phyloP scores from a whole-genome alignment of 2,888 invertebrate species.

The Thecocarcelia acutangulata region DNA sequence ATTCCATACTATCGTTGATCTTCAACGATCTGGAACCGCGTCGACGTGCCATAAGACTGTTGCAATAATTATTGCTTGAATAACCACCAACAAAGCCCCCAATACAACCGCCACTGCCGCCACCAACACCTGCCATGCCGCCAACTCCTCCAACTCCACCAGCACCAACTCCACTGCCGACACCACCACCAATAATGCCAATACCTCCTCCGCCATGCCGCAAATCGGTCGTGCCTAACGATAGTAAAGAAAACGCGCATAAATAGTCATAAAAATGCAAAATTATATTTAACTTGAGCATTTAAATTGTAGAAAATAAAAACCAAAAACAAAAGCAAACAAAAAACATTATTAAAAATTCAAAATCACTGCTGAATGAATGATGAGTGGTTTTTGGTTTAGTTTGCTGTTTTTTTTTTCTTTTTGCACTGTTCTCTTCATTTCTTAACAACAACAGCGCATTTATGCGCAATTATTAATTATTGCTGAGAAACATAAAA shows the following conservation, averaged over 20 bases:
- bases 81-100: constrained; percentile 73
- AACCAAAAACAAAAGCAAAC: background rate
- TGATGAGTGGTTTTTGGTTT: constrained; percentile 50
- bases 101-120: constrained; percentile 60
- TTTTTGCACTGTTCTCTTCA: background rate
- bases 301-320: constrained; percentile 1
- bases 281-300: constrained; percentile 15
- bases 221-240: constrained; percentile 83
- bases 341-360: constrained; percentile 21
- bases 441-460: constrained; percentile 20
- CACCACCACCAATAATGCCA: constrained; percentile 49
- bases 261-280: constrained; percentile 29
- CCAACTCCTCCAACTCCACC: constrained; percentile 47
- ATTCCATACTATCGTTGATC: constrained; percentile 78
- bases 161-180: background rate
- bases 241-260: constrained; percentile 68
- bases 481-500: constrained; percentile 9
- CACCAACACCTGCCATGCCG: constrained; percentile 56
- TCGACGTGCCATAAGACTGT: constrained; percentile 82
- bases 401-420: background rate
- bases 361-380: constrained; percentile 33
- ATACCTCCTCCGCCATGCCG: constrained; percentile 76
- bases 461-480: constrained; percentile 49
- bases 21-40: constrained; percentile 82
- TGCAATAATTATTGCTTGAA: constrained; percentile 82